Base-by-base conservation (phyloP, 2,888 invertebrate genomes). In the Petrolisthes cinctipes region DNA sequence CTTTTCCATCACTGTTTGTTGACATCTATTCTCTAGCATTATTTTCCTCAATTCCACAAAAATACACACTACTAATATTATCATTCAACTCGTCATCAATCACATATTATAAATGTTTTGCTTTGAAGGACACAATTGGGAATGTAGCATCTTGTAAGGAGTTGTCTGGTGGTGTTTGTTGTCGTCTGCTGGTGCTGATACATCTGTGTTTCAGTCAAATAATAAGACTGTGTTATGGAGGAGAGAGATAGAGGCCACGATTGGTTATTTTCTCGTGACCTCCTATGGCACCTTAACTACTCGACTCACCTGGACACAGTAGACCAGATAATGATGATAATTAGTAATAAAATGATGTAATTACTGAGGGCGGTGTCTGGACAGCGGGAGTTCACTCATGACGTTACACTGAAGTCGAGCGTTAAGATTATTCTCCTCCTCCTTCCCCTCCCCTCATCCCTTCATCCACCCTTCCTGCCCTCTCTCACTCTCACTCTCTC, bases 381-480 rank as follows among this genome's bases (percentile, higher is more conserved):
- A 20, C 71, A 71, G 71, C 71, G 71, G n/a, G 71, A 71, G 71
- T 71, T 71, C 71, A 71, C 71, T 71, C 71, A 71, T 71, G 71
- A 71, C 71, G 71, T 71, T 71, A 71, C 71, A 71, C 71, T 71
- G 71, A 71, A 71, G 1, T 20, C 71, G 71, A 20, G 71, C 71
- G 71, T 71, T 71, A 71, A 71, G 71, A 71, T 71, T 71, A 71
- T 71, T 71, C 71, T 71, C 71, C 71, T 71, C 71, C 71, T 71
- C 71, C 71, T n/a, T n/a, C 71, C n/a, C n/a, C 71, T 20, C 14
- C 71, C 71, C 71, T 20, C n/a, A n/a, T n/a, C n/a, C n/a, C n/a
- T 71, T 71, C 71, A 71, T 71, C 71, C 71, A n/a, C 71, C 71
- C 71, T 71, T 61, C 11, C 61, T 71, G n/a, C 20, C 20, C 20